These are phyloP conservation scores for Archivesica marissinica DNA, from an alignment of 1,140 invertebrate genomes.

Conservation along the genomic window DNA sequence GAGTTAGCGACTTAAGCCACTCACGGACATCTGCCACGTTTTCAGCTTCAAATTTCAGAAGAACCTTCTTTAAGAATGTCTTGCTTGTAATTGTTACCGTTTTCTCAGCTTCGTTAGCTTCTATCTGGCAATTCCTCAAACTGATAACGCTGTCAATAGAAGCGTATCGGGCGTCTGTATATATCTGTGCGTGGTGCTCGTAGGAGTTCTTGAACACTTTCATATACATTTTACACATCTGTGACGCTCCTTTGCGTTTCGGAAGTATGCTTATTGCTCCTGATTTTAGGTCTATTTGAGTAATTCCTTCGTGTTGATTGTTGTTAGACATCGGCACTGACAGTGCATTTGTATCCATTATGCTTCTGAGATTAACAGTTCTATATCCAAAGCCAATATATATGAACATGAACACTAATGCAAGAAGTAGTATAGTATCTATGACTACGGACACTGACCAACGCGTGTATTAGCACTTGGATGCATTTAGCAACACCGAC, in stretches of 20 bases:
- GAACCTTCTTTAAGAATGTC: too few species aligned
- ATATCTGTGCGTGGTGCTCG: slow-evolving; percentile 24
- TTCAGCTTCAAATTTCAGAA: background rate
- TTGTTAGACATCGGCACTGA: too few species aligned
- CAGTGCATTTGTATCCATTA: too few species aligned
- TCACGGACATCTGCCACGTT: background rate
- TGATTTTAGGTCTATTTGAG: background rate
- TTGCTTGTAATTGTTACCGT: background rate
- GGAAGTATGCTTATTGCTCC: background rate
- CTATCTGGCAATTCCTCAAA: background rate
- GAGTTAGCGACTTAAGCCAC: background rate
- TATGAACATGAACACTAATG: too few species aligned
- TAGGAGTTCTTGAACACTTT: slow-evolving; percentile 26
- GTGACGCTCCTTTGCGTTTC: too few species aligned
- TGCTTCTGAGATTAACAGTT: too few species aligned
- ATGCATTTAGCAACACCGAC: too few species aligned
- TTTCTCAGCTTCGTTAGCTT: background rate
- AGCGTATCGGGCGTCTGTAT: background rate
- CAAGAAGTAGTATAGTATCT: too few species aligned
- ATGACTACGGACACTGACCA: too few species aligned
- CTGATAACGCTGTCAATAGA: background rate
- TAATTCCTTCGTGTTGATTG: too few species aligned
- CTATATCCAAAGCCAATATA: too few species aligned
- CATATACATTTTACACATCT: slow-evolving; percentile 10
- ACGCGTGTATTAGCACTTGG: too few species aligned